phyloP scores from a whole-genome alignment of 1,140 invertebrate species.

The Venustaconcha ellipsiformis region DNA sequence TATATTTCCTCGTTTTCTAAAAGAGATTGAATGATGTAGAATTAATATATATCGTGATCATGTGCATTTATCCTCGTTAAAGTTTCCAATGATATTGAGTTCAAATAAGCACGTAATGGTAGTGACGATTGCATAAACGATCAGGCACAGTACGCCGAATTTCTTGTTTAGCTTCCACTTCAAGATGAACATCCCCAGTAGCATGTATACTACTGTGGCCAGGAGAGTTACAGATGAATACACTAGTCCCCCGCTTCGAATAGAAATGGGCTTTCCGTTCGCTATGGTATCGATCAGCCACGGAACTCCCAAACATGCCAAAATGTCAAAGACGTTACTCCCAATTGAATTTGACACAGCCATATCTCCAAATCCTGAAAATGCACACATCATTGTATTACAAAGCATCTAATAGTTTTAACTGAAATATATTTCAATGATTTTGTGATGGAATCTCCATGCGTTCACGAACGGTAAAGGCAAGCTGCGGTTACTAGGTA shows the following conservation, averaged over 20 bases:
- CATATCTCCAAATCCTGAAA: slow-evolving; percentile 85
- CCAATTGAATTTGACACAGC: slow-evolving; percentile 98
- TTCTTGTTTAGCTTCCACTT: slow-evolving; percentile 57
- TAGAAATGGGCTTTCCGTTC: slow-evolving; percentile 35
- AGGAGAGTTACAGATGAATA: slow-evolving; percentile 63
- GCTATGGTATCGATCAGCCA: slow-evolving; percentile 74
- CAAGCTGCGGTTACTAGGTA: background rate
- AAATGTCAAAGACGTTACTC: slow-evolving; percentile 99
- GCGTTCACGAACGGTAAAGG: background rate
- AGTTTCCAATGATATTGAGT: slow-evolving; percentile 64
- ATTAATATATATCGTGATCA: no score
- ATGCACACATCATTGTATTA: background rate
- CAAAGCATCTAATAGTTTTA: no score
- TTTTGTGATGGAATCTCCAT: background rate
- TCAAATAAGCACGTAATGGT: slow-evolving; percentile 62
- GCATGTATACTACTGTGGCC: slow-evolving; percentile 60
- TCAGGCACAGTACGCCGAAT: slow-evolving; percentile 53
- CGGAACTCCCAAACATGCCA: slow-evolving; percentile 94
- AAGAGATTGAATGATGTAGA: no score
- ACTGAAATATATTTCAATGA: background rate
- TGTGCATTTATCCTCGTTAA: slow-evolving; percentile 12
- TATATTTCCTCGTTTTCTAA: no score
- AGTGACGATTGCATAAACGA: slow-evolving; percentile 56
- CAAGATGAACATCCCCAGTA: slow-evolving; percentile 49
- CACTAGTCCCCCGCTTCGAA: slow-evolving; percentile 55